These are phyloP conservation scores for Cyprinus carpio DNA, from an alignment of 2,113 vertebrate genomes.

Conservation along the genomic window DNA sequence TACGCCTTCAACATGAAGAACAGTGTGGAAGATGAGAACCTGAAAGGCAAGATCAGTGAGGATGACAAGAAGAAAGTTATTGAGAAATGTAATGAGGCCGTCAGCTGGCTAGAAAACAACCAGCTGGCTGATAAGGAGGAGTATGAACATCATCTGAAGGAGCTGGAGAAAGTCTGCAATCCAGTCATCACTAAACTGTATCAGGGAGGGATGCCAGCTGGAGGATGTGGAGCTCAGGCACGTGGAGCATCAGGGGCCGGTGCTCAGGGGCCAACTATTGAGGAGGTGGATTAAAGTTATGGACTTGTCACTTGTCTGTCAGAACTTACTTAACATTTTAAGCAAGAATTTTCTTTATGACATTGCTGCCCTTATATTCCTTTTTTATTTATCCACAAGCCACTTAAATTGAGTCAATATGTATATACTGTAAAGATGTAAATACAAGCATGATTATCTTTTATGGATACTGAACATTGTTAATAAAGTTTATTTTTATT, in stretches of 20 bases:
- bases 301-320: background rate
- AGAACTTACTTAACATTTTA: background rate
- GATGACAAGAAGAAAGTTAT: conserved; percentile 28
- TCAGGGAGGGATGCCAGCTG: conserved; percentile 34
- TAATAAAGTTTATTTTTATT: no score
- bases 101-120: conserved; percentile 35
- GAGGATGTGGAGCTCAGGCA: conserved; percentile 27
- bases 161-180: conserved; percentile 37
- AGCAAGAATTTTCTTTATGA: background rate
- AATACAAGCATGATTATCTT: background rate
- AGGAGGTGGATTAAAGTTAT: conserved; percentile 30
- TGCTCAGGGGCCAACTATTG: conserved; percentile 30
- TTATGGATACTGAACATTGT: conserved; percentile 8
- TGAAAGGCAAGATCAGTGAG: conserved; percentile 25
- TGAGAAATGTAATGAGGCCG: background rate
- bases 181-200: conserved; percentile 30
- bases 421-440: background rate
- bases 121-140: conserved; percentile 32
- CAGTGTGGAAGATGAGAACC: conserved; percentile 32
- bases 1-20: conserved; percentile 35
- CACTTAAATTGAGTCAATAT: background rate
- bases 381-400: background rate
- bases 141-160: conserved; percentile 30
- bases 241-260: conserved; percentile 12
- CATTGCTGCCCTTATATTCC: background rate